These are phyloP conservation scores for Hylyphantes graminicola DNA, from an alignment of 1,140 invertebrate species.

Conservation along the genomic window DNA sequence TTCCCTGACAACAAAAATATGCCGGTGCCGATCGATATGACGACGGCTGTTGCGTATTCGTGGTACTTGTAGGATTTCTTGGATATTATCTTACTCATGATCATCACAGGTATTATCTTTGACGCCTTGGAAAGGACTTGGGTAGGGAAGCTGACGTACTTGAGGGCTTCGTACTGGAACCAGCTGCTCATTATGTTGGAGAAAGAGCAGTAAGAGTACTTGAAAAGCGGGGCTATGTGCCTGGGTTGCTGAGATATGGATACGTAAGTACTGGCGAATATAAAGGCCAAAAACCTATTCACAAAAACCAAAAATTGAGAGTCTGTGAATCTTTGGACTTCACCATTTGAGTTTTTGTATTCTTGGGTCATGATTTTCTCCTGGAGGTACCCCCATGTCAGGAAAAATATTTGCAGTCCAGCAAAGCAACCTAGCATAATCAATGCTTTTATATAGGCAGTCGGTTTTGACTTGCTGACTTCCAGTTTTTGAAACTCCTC, in stretches of 20 bases:
- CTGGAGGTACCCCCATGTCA: conserved; percentile 94
- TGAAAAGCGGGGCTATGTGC: conserved; percentile 89
- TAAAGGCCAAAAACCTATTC: conserved; percentile 88
- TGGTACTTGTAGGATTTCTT: conserved; percentile 89
- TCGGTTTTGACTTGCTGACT: conserved; percentile 24
- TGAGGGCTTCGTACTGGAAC: conserved; percentile 99
- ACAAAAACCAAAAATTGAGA: conserved; percentile 96
- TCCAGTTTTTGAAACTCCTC: conserved; percentile 17
- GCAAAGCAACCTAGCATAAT: conserved; percentile 83
- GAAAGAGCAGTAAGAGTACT: conserved; percentile 96
- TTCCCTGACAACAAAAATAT: conserved; percentile 80
- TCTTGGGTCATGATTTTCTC: conserved; percentile 74
- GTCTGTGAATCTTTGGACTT: conserved; percentile 80
- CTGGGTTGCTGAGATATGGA: conserved; percentile 74
- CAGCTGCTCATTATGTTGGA: conserved; percentile 99
- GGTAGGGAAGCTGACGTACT: conserved; percentile 97
- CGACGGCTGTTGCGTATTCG: conserved; percentile 90
- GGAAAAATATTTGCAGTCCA: conserved; percentile 89
- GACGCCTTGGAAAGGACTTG: conserved; percentile 95
- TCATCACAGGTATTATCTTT: conserved; percentile 97
- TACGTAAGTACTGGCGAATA: conserved; percentile 76
- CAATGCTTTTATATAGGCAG: conserved; percentile 71
- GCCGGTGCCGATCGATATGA: conserved; percentile 93
- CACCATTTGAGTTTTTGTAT: conserved; percentile 75
- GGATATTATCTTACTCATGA: conserved; percentile 95